A percentile compares a stretch with the other conserved stretches of the same genome.
Conservation (phyloP, 2,888 invertebrate genomes). For the Metallyticus violacea region DNA sequence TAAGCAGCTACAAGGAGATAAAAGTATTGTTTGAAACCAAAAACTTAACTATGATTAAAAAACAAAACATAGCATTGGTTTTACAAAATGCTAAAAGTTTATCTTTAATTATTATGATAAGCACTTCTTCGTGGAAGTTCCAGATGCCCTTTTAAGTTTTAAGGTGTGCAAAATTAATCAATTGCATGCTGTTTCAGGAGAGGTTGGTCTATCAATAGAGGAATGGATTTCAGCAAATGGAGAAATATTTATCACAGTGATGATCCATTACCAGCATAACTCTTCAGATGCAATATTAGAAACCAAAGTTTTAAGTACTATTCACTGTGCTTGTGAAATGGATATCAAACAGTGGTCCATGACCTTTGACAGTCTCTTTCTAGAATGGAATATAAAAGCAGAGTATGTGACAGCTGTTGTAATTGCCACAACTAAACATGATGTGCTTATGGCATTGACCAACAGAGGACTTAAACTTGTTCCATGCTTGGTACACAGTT, state of each 20-base stretch:
- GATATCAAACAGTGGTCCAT: slow-evolving; percentile 45
- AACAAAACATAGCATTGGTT: no score
- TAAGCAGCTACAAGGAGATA: no score
- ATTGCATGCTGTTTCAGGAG: slow-evolving; percentile 39
- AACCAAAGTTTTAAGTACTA: slow-evolving; percentile 46
- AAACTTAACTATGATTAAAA: no score
- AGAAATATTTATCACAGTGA: slow-evolving; percentile 47
- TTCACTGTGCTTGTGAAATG: slow-evolving; percentile 47
- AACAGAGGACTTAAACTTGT: slow-evolving; percentile 45
- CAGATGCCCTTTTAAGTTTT: no score
- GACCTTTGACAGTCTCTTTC: slow-evolving; percentile 44
- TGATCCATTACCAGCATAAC: slow-evolving; percentile 45
- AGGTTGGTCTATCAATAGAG: slow-evolving; percentile 48
- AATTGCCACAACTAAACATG: slow-evolving; percentile 43
- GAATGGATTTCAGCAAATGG: slow-evolving; percentile 47
- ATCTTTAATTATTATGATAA: no score
- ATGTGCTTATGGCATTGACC: slow-evolving; percentile 42
- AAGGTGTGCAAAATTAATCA: no score
- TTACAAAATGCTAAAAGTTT: no score
- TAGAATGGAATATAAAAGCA: slow-evolving; percentile 47
- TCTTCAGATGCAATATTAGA: slow-evolving; percentile 43
- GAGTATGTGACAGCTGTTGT: slow-evolving; percentile 49
- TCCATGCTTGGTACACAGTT: slow-evolving; percentile 48
- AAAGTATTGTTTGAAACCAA: no score
- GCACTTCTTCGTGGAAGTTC: no score